Conservation (phyloP, 2,797 vertebrate species). For the Diceros bicornis region DNA sequence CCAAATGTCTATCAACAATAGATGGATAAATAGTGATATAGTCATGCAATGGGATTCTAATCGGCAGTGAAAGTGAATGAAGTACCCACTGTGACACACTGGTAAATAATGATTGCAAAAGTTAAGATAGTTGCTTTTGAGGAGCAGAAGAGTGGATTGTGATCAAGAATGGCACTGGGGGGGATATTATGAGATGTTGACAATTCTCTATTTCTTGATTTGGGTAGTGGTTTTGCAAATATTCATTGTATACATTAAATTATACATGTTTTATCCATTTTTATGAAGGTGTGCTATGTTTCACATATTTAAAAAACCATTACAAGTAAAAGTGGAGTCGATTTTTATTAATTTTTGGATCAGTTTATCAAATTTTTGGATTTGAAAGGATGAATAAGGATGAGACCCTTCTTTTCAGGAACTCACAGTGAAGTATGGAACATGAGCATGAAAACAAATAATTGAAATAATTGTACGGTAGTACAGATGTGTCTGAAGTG, state of each 20-base stretch:
- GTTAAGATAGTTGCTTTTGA: neutral
- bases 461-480: neutral
- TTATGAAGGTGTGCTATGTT: constrained; percentile 28
- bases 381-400: neutral
- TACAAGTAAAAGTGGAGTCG: neutral
- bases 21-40: neutral
- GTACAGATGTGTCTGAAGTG: neutral
- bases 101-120: neutral
- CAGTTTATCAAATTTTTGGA: neutral
- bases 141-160: neutral
- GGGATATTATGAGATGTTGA: neutral
- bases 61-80: neutral
- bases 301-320: neutral
- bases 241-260: neutral
- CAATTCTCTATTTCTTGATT: neutral
- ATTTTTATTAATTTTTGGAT: neutral
- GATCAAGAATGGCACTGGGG: neutral
- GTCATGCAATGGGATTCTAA: neutral
- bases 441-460: neutral
- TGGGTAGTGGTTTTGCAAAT: neutral
- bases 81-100: neutral
- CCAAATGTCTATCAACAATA: neutral
- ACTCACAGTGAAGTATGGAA: neutral
- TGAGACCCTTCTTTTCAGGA: neutral
- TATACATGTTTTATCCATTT: neutral